A percentile compares a stretch with the other conserved stretches of the same genome.
Evolutionary conservation across 37 sponge, comb jelly and placozoan genomes (phyloP).

Genomic region (Mnemiopsis leidyi): DNA sequence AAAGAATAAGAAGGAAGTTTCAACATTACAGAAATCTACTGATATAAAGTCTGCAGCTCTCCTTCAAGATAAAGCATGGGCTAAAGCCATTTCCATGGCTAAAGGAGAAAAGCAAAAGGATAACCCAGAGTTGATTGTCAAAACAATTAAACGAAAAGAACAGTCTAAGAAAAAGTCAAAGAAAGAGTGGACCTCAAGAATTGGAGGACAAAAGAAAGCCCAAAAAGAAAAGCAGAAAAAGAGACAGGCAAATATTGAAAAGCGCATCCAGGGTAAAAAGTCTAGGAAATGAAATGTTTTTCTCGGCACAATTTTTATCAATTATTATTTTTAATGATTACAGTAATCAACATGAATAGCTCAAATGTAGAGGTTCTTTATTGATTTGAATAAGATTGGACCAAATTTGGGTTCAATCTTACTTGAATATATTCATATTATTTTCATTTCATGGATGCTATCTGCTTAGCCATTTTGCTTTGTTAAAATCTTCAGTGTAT

Average conservation of each 20-base stretch:
- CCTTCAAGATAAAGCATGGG: conserved; percentile 51
- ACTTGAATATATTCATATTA: too few relatives aligned
- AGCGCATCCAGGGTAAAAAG: conserved; percentile 1
- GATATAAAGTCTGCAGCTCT: background rate
- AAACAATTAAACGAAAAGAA: conserved; percentile 46
- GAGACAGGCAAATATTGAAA: conserved; percentile 63
- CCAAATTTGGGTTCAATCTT: too few relatives aligned
- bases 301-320: background rate
- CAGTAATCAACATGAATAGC: too few relatives aligned
- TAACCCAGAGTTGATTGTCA: conserved; percentile 41
- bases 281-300: background rate
- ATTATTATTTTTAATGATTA: background rate
- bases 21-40: conserved; percentile 31
- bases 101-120: conserved; percentile 64
- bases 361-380: too few relatives aligned
- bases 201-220: conserved; percentile 47
- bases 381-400: too few relatives aligned
- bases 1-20: conserved; percentile 37
- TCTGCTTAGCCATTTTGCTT: too few relatives aligned
- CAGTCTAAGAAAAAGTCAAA: conserved; percentile 4
- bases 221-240: conserved; percentile 60
- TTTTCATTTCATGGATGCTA: too few relatives aligned
- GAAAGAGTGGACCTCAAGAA: conserved; percentile 25
- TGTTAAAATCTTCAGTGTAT: too few relatives aligned
- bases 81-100: conserved; percentile 47